Evolutionary conservation across 2,888 invertebrate genomes (phyloP), one percentile per base, ranked within the genome.

Genomic region (Spialia ferax): DNA sequence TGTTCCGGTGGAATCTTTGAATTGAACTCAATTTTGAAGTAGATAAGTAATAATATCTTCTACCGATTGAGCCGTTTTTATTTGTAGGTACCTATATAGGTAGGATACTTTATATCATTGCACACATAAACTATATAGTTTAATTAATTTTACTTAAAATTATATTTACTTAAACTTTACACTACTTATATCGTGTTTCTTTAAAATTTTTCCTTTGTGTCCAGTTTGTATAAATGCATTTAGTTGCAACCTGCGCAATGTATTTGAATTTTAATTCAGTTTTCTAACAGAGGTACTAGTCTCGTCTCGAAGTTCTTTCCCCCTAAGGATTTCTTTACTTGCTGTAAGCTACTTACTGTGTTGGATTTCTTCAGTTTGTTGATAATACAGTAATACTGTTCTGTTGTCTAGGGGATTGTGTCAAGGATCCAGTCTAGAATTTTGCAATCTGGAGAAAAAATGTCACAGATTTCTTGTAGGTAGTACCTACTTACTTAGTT

Each of bases 191-290:
- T n/a, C n/a, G n/a, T n/a, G n/a, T n/a, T 35, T 35, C 4, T 13
- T 35, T 35, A 2, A 13, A 35, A 1, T 13, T 2, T 35, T 35
- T 13, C 4, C 11, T 13, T 35, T 13, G 35, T 35, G 35, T 13
- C 2, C 5, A 2, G 35, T 35, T 2, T 5, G 1, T 11, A 11
- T 10, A 18, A 18, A 45, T 18, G 45, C 48, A 48, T 48, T 48
- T 20, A 20, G 48, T 20, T 48, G 48, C 48, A 48, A 48, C 48
- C 2, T 48, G 48, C 10, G n/a, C 48, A 20, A 38, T 38, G 48
- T 20, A 20, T 48, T 48, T 48, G 18, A 48, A 48, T 48, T 48
- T 48, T 48, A 48, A 48, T 18, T n/a, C 20, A 3, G n/a, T 48
- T 48, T n/a, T 7, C 38, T 10, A 10, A 48, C 48, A 35, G 5